phyloP scores from a whole-genome alignment of 2,113 vertebrate species.

The Haemorhous mexicanus region DNA sequence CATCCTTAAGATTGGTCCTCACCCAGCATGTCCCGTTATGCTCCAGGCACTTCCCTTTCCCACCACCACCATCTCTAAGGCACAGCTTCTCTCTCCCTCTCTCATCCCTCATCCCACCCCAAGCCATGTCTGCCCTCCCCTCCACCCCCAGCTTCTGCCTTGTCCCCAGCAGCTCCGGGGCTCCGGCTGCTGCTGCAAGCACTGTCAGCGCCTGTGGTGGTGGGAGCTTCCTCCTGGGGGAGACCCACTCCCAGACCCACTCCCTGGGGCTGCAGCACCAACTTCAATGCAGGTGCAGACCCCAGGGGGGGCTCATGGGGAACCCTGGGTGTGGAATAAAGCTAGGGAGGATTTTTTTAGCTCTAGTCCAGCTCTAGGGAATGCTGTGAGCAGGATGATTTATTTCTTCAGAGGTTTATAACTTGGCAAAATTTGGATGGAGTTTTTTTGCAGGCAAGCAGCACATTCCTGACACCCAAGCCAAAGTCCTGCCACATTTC shows the following conservation, averaged over 20 bases:
- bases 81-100: background rate
- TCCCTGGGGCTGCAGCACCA: fast-evolving
- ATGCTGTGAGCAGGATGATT: background rate
- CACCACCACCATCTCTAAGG: background rate
- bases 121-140: background rate
- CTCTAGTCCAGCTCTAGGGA: background rate
- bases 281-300: background rate
- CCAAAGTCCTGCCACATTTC: background rate
- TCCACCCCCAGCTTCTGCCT: background rate
- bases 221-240: background rate
- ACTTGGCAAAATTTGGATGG: background rate
- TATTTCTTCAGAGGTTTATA: background rate
- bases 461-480: background rate
- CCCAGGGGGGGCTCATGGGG: fast-evolving
- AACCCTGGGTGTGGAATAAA: background rate
- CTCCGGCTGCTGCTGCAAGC: background rate
- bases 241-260: background rate
- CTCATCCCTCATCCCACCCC: background rate
- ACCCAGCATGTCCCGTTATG: fast-evolving
- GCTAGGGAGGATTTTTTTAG: background rate
- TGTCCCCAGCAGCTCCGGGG: fast-evolving
- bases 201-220: fast-evolving
- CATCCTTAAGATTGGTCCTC: background rate
- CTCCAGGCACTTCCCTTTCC: background rate
- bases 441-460: background rate